A percentile compares a stretch with the other conserved stretches of the same genome.
Evolutionary conservation across 2,888 invertebrate genomes (phyloP).

Genomic region (Carterocephalus palaemon): DNA sequence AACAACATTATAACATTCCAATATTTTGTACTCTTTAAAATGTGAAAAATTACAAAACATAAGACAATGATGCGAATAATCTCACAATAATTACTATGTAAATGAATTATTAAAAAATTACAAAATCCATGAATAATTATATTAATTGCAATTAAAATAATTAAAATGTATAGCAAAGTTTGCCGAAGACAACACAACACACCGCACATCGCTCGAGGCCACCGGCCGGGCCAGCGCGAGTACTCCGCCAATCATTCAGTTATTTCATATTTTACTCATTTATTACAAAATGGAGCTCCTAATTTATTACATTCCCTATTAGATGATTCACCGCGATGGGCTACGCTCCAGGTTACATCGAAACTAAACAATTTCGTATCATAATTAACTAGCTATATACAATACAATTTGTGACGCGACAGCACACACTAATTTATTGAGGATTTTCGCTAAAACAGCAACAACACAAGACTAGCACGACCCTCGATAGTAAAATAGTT

Average conservation of each 20-base stretch:
- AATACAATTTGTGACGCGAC: conserved; percentile 5
- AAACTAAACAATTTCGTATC: not conserved
- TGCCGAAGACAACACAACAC: conserved; percentile 57
- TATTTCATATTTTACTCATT: conserved; percentile 4
- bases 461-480: not conserved
- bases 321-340: not conserved
- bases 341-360: no score
- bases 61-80: conserved; percentile 61
- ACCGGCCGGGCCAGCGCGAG: not conserved
- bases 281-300: not conserved
- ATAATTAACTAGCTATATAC: conserved; percentile 1
- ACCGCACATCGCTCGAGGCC: not conserved
- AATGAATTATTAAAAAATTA: conserved; percentile 73
- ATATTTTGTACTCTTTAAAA: conserved; percentile 79
- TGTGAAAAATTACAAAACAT: conserved; percentile 77
- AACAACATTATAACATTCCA: conserved; percentile 77
- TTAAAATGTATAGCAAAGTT: conserved; percentile 69
- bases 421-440: not conserved
- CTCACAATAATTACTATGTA: conserved; percentile 74
- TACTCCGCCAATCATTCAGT: conserved; percentile 1
- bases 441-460: not conserved
- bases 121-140: conserved; percentile 69
- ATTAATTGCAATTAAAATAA: conserved; percentile 70
- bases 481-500: no score
- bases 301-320: conserved; percentile 1